phyloP scores from a whole-genome alignment of 2,888 invertebrate species.

The Mellilla xanthometata region DNA sequence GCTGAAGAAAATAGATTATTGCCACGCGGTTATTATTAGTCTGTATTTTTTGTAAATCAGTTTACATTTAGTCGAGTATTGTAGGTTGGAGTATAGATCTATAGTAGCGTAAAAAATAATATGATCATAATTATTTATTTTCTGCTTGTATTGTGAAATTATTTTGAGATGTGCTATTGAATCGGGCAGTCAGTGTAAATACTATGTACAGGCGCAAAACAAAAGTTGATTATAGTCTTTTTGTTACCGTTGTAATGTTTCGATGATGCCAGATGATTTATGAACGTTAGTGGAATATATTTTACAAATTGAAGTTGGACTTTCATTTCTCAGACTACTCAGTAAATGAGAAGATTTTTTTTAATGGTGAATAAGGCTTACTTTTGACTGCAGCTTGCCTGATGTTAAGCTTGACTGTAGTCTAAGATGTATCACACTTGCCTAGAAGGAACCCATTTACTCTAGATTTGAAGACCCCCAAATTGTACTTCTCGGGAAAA shows the following conservation, averaged over 20 bases:
- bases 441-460: no score
- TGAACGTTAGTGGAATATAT: constrained; percentile 72
- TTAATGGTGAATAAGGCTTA: no score
- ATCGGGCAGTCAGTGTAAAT: constrained; percentile 36
- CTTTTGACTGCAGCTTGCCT: no score
- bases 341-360: neutral
- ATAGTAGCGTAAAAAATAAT: constrained; percentile 28
- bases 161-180: constrained; percentile 8
- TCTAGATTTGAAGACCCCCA: no score
- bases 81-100: constrained; percentile 49
- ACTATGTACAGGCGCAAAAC: constrained; percentile 31
- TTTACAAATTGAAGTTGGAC: constrained; percentile 55
- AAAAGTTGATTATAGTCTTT: constrained; percentile 37
- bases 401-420: no score
- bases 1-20: constrained; percentile 6
- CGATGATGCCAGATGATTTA: constrained; percentile 58
- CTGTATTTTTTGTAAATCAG: constrained; percentile 10
- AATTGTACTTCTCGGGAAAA: no score
- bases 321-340: constrained; percentile 39
- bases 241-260: constrained; percentile 41
- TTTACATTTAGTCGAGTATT: constrained; percentile 23
- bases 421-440: no score
- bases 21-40: neutral
- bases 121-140: constrained; percentile 34
- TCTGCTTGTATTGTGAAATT: constrained; percentile 25